Conservation (phyloP, 2,888 invertebrate species). For the Plagodis dolabraria region DNA sequence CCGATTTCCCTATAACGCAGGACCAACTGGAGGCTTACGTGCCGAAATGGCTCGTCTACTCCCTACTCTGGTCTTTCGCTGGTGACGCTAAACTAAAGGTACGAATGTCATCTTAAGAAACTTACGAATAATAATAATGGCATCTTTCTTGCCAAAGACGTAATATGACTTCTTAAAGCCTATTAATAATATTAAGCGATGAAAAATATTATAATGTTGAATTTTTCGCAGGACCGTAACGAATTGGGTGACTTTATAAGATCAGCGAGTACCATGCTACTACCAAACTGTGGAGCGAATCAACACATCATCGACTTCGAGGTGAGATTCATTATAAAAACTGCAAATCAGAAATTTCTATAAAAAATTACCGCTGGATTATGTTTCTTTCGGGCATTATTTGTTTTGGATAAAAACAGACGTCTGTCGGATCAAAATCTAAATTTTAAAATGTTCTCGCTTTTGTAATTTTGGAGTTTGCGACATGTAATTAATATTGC, state of each 20-base stretch:
- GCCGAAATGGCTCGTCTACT: slow-evolving; percentile 96
- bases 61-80: slow-evolving; percentile 98
- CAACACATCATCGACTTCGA: slow-evolving; percentile 98
- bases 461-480: no score
- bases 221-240: slow-evolving; percentile 84
- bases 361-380: no score
- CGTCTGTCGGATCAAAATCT: no score
- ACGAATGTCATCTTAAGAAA: background rate
- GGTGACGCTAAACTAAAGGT: slow-evolving; percentile 99
- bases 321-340: slow-evolving; percentile 76
- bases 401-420: no score
- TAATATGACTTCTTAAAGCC: no score
- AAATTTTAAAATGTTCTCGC: no score
- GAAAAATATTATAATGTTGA: slow-evolving; percentile 23
- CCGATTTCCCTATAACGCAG: slow-evolving; percentile 96
- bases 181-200: background rate
- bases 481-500: no score
- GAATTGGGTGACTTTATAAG: slow-evolving; percentile 98
- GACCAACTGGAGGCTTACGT: slow-evolving; percentile 98
- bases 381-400: no score
- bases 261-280: slow-evolving; percentile 95
- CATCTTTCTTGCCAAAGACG: no score
- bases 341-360: no score
- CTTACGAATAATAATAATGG: no score
- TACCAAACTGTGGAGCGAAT: slow-evolving; percentile 92